Evolutionary conservation across 2,797 vertebrate genomes (phyloP), one percentile per base, ranked within the genome.

Genomic region (Acrocephalus scirpaceus): DNA sequence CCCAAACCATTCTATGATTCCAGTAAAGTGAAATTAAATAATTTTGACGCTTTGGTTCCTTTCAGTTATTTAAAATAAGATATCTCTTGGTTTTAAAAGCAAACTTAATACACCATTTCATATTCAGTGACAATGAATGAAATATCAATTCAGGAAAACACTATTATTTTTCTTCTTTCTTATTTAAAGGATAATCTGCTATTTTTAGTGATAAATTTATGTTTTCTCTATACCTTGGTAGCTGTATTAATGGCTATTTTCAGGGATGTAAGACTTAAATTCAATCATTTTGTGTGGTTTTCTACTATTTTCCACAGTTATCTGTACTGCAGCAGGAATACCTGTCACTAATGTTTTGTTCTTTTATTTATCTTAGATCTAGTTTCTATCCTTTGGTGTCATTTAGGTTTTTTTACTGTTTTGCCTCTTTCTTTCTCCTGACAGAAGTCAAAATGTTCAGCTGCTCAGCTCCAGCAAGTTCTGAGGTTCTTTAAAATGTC

Each of bases 341-440:
- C 32, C 23, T 82, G 82, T 82, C 82, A 93, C 67, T 85, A 69
- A 57, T 32, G 6, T 67, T 95, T 85, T 90, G 20, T 38, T 85
- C 32, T 82, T 95, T 76, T 87, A 48, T 85, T 91, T 95, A 32
- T 82, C 67, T 91, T 75, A 61, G 32, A 78, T 72, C 62, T 85
- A 38, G 45, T 57, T 93, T 64, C 25, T 81, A 17, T 93, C 78
- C 32, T 67, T 85, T 78, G 82, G 23, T 81, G 16, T 44, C 83
- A 45, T 13, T 77, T 64, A 25, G 3, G 2, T 81, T 75, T 69
- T 57, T 86, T 77, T 86, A 6, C 25, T 69, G 17, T 12, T 91
- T 78, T 60, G 4, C 25, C 22, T 69, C 75, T 87, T 77, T 73
- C 12, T 66, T 89, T 45, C 75, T 60, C 27, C 27, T 91, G 81